Percentiles rank a stretch among this genome's conserved stretches.
phyloP scores from a whole-genome alignment of 2,888 invertebrate species.

The Parasteatoda lunata region DNA sequence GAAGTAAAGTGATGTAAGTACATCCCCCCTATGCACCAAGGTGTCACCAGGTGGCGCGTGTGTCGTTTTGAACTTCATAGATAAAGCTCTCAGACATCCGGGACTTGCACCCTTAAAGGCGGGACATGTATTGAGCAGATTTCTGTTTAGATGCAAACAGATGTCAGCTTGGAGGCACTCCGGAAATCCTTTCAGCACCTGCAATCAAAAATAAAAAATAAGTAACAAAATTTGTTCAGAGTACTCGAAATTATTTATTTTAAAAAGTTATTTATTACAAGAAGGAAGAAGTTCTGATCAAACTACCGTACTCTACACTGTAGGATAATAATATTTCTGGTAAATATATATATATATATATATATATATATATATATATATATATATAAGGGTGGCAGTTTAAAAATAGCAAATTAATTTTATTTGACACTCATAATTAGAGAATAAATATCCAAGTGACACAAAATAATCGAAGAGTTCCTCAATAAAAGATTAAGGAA shows the following conservation, averaged over 20 bases:
- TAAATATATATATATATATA: too few relatives aligned
- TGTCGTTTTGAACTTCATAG: slow-evolving; percentile 97
- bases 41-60: slow-evolving; percentile 97
- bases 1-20: slow-evolving; percentile 94
- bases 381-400: too few relatives aligned
- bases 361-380: too few relatives aligned
- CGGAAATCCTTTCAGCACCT: slow-evolving; percentile 94
- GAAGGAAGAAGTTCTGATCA: background rate
- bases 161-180: slow-evolving; percentile 99
- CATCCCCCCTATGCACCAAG: slow-evolving; percentile 95
- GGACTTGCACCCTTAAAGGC: slow-evolving; percentile 98
- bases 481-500: too few relatives aligned
- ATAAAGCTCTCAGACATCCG: slow-evolving; percentile 95
- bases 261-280: background rate
- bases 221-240: background rate
- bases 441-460: too few relatives aligned
- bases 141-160: slow-evolving; percentile 96
- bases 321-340: background rate
- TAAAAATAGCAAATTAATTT: too few relatives aligned
- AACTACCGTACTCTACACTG: background rate
- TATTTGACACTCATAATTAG: too few relatives aligned
- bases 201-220: slow-evolving; percentile 42
- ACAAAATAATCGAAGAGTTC: too few relatives aligned
- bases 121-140: slow-evolving; percentile 92
- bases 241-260: background rate